These are phyloP conservation scores for Phania funesta DNA, from an alignment of 2,888 invertebrate genomes.

Conservation along the genomic window DNA sequence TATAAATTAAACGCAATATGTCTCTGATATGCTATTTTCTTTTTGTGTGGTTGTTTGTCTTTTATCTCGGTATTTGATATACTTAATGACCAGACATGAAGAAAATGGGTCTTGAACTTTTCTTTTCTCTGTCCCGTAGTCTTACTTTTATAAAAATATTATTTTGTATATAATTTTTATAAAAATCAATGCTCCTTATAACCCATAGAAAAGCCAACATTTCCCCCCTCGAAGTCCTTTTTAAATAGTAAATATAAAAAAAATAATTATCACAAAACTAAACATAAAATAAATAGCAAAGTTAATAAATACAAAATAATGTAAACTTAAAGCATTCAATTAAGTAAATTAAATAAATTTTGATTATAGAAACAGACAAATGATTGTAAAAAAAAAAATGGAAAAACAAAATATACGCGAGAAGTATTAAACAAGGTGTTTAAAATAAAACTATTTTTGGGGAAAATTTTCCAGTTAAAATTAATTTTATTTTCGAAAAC, in stretches of 20 bases:
- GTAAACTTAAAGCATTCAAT: not conserved
- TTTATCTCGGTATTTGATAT: not conserved
- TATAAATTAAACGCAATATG: too few relatives aligned
- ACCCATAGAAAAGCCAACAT: slow-evolving; percentile 19
- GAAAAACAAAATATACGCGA: too few relatives aligned
- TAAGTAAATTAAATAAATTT: not conserved
- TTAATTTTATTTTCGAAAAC: too few relatives aligned
- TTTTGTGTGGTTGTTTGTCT: not conserved
- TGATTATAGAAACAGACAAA: slow-evolving; percentile 4
- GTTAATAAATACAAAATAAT: slow-evolving; percentile 38
- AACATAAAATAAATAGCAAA: slow-evolving; percentile 37
- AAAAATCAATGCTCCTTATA: not conserved
- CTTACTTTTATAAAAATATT: not conserved
- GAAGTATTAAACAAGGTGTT: too few relatives aligned
- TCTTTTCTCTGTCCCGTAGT: too few relatives aligned
- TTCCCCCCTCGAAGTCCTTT: not conserved
- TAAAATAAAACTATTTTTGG: too few relatives aligned
- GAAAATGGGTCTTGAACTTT: too few relatives aligned
- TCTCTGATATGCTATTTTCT: too few relatives aligned
- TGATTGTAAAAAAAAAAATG: too few relatives aligned
- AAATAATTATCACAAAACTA: slow-evolving; percentile 14
- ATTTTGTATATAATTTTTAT: slow-evolving; percentile 26
- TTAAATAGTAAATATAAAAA: not conserved
- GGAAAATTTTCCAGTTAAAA: too few relatives aligned
- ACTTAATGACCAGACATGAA: too few relatives aligned